Percentiles rank a stretch among this genome's conserved stretches.
Evolutionary conservation across 2,888 invertebrate genomes (phyloP).

Genomic region (Dendrolimus pini): DNA sequence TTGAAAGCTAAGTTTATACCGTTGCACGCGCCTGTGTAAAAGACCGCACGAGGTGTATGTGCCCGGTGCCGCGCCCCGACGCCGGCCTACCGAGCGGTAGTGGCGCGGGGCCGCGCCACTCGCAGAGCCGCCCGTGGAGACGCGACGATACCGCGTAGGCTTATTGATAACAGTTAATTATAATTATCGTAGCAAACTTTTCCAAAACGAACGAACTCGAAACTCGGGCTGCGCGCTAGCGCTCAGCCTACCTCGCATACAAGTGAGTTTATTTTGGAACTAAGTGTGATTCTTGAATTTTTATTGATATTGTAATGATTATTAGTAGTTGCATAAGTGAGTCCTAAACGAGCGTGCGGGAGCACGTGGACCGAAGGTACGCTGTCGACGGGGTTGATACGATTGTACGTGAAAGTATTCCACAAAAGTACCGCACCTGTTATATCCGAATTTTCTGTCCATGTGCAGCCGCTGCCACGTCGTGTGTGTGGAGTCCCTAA

Average conservation of each 20-base stretch:
- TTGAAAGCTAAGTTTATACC: constrained; percentile 15
- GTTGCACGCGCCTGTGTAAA: constrained; percentile 10
- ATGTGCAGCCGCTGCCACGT: constrained; percentile 12
- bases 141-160: constrained; percentile 72
- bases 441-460: neutral
- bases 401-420: too few species aligned
- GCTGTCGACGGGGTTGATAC: constrained; percentile 8
- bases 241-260: constrained; percentile 83
- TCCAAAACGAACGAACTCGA: constrained; percentile 79
- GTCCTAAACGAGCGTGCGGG: constrained; percentile 48
- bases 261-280: constrained; percentile 86
- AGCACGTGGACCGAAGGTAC: constrained; percentile 36
- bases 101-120: constrained; percentile 18
- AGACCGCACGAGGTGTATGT: neutral
- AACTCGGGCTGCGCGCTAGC: constrained; percentile 76
- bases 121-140: constrained; percentile 56
- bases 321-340: constrained; percentile 75
- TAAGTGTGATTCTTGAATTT: constrained; percentile 85
- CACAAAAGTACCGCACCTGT: neutral
- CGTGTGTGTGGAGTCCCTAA: constrained; percentile 73
- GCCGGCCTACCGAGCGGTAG: constrained; percentile 5
- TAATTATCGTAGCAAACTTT: constrained; percentile 76
- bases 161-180: constrained; percentile 75
- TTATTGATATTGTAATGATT: constrained; percentile 77
- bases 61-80: constrained; percentile 16